phyloP scores from a whole-genome alignment of 2,797 vertebrate species.

The Fringilla coelebs region DNA sequence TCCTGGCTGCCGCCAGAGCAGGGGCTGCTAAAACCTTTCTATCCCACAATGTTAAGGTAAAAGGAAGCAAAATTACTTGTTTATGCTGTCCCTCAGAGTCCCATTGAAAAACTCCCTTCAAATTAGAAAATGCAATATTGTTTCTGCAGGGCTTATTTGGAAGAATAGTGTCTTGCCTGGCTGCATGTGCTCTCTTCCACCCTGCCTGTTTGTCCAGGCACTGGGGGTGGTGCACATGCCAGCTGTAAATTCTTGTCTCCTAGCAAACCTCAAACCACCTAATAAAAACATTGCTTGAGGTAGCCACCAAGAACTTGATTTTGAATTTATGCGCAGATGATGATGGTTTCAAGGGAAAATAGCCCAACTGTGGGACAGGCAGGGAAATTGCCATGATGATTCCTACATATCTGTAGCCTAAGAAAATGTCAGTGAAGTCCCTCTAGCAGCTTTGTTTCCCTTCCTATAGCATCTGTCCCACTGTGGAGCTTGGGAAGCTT shows the following conservation, averaged over 20 bases:
- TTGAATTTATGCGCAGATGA: background rate
- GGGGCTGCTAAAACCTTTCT: background rate
- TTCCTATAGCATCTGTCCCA: background rate
- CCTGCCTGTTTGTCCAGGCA: rapidly evolving
- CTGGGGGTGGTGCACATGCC: background rate
- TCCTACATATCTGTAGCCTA: background rate
- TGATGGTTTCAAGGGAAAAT: background rate
- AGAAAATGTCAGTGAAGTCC: background rate
- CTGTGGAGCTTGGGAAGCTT: background rate
- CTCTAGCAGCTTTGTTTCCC: background rate
- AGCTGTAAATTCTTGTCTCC: background rate
- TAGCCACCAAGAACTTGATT: background rate
- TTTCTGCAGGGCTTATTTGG: background rate
- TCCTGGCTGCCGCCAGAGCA: background rate
- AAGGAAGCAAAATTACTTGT: background rate
- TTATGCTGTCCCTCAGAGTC: background rate
- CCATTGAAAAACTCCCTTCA: background rate
- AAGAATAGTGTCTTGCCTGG: background rate
- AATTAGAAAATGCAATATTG: background rate
- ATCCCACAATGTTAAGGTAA: background rate
- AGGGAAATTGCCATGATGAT: background rate
- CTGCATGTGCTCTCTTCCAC: background rate
- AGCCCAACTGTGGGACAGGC: background rate
- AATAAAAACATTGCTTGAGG: background rate
- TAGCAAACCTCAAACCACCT: background rate